Conservation (phyloP, 1,140 invertebrate species). For the Drosophila saltans region DNA sequence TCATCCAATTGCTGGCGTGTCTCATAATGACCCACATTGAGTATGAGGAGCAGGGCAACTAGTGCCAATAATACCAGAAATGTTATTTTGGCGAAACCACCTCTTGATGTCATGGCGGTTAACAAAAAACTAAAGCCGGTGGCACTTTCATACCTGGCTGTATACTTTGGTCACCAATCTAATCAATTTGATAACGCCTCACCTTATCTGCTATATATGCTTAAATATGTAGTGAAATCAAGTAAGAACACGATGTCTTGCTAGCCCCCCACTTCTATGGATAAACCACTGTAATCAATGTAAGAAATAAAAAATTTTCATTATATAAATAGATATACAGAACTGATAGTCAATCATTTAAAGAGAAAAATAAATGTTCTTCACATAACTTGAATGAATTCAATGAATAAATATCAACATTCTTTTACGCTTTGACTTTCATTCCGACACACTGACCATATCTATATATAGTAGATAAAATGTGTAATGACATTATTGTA, state of each 20-base stretch:
- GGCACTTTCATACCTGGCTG: not conserved
- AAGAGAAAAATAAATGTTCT: no score
- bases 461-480: no score
- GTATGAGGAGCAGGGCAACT: conserved; percentile 43
- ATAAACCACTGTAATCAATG: no score
- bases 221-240: not conserved
- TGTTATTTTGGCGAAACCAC: conserved; percentile 37
- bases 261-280: no score
- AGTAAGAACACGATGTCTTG: not conserved
- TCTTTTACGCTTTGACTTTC: no score
- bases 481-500: no score
- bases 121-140: conserved; percentile 24
- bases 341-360: no score
- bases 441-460: no score
- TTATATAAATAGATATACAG: no score
- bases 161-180: not conserved
- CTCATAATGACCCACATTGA: conserved; percentile 14
- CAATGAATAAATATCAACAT: no score
- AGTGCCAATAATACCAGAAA: conserved; percentile 33
- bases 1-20: conserved; percentile 27
- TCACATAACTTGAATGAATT: no score
- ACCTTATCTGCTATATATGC: not conserved
- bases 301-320: no score
- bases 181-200: conserved; percentile 2
- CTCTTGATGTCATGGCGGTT: conserved; percentile 60